Evolutionary conservation across 2,888 invertebrate species (phyloP).

Genomic region (Galerucella nymphaeae): DNA sequence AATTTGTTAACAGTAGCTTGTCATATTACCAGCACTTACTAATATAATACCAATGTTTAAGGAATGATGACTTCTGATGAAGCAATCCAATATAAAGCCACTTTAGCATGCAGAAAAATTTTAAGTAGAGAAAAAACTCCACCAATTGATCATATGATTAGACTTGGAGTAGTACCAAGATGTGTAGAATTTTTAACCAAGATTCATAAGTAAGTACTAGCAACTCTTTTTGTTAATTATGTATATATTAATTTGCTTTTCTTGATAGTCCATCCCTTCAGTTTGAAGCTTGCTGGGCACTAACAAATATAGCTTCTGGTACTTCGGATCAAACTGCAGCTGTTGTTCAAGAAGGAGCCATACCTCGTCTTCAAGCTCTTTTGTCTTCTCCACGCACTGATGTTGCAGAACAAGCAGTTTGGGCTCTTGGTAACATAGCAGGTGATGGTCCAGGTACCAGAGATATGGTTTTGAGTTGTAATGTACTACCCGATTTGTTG

Average conservation of each 20-base stretch:
- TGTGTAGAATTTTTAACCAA: conserved; percentile 81
- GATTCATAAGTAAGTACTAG: conserved; percentile 74
- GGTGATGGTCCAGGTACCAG: conserved; percentile 86
- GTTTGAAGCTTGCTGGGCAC: conserved; percentile 97
- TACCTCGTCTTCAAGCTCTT: conserved; percentile 82
- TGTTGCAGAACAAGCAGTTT: conserved; percentile 93
- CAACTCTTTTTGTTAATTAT: not conserved
- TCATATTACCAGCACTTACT: not conserved
- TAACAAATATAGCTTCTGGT: conserved; percentile 98
- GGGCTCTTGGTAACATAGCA: conserved; percentile 99
- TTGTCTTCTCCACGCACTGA: conserved; percentile 75
- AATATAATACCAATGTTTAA: conserved; percentile 40
- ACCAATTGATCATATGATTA: conserved; percentile 88
- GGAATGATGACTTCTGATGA: conserved; percentile 78
- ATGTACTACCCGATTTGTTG: conserved; percentile 79
- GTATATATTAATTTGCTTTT: conserved; percentile 48
- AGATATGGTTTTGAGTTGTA: conserved; percentile 81
- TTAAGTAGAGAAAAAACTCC: conserved; percentile 91
- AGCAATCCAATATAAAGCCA: conserved; percentile 74
- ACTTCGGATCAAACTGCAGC: conserved; percentile 89
- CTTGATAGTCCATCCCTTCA: conserved; percentile 76
- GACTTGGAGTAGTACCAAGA: conserved; percentile 84
- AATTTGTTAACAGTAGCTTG: conserved; percentile 16
- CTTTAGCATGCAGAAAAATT: conserved; percentile 86
- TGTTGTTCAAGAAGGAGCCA: conserved; percentile 87